Percentiles rank a stretch among this genome's conserved stretches.
Evolutionary conservation across 53 echinoderm and acorn worm genomes (phyloP).

Genomic region (Temnopleurus reevesii): DNA sequence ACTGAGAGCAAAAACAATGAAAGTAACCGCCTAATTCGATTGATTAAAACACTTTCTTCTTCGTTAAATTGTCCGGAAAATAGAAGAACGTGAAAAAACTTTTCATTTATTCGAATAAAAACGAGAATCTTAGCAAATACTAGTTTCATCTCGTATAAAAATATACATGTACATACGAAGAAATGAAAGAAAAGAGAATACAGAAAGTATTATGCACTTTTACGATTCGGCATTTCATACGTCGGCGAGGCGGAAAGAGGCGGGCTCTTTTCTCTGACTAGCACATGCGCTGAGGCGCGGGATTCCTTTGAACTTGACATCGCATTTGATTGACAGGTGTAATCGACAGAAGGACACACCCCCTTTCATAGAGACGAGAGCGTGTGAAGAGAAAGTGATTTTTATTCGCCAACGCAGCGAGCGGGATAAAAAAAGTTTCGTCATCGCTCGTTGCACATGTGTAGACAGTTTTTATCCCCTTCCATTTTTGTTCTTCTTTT

Average conservation of each 20-base stretch:
- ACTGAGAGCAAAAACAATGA: too few species aligned
- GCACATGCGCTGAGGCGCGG: constrained; percentile 41
- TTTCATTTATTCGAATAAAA: too few species aligned
- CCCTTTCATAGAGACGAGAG: constrained; percentile 41
- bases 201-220: neutral
- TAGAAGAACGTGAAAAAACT: too few species aligned
- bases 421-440: too few species aligned
- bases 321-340: constrained; percentile 37
- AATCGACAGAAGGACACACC: constrained; percentile 41
- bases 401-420: neutral
- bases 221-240: constrained; percentile 1
- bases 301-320: constrained; percentile 57
- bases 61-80: too few species aligned
- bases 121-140: too few species aligned
- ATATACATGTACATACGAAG: neutral
- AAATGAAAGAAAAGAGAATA: neutral
- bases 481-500: neutral
- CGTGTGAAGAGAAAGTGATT: neutral
- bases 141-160: too few species aligned
- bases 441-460: neutral
- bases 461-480: neutral
- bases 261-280: neutral
- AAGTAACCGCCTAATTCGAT: too few species aligned
- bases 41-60: too few species aligned
- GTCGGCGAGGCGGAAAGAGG: neutral